Evolutionary conservation across 2,797 vertebrate species (phyloP).

Genomic region (Helarctos malayanus): DNA sequence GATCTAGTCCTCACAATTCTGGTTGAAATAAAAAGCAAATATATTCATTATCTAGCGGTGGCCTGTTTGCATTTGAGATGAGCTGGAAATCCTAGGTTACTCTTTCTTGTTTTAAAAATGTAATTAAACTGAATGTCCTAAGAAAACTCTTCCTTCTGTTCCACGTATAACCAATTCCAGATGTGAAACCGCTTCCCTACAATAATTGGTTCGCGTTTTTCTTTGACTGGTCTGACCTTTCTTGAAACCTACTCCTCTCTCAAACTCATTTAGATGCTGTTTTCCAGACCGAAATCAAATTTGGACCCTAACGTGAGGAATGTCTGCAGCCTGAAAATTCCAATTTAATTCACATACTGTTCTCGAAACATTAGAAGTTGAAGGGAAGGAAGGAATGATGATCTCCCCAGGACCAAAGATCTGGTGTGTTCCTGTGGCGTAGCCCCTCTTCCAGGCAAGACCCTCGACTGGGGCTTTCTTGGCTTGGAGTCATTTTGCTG

Average conservation of each 20-base stretch:
- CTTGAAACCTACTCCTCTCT: slow-evolving; percentile 59
- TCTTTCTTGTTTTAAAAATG: slow-evolving; percentile 66
- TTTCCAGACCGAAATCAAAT: slow-evolving; percentile 78
- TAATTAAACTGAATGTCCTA: slow-evolving; percentile 76
- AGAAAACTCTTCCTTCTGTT: slow-evolving; percentile 77
- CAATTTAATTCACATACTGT: slow-evolving; percentile 11
- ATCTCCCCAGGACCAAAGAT: slow-evolving; percentile 68
- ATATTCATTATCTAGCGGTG: not conserved
- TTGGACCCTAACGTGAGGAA: slow-evolving; percentile 50
- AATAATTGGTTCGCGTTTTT: slow-evolving; percentile 70
- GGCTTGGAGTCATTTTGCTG: slow-evolving; percentile 86
- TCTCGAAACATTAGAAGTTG: slow-evolving; percentile 70
- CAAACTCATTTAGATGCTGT: slow-evolving; percentile 61
- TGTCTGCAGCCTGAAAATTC: slow-evolving; percentile 73
- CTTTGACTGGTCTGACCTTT: slow-evolving; percentile 72
- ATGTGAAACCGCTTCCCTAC: slow-evolving; percentile 71
- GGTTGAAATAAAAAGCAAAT: slow-evolving; percentile 32
- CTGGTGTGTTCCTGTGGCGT: slow-evolving; percentile 80
- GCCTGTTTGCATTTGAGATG: slow-evolving; percentile 60
- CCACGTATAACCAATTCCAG: slow-evolving; percentile 74
- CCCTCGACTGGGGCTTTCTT: slow-evolving; percentile 82
- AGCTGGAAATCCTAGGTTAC: slow-evolving; percentile 56
- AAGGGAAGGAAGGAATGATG: slow-evolving; percentile 64
- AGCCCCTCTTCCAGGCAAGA: slow-evolving; percentile 82
- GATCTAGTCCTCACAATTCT: not conserved